Evolutionary conservation across 2,888 invertebrate species (phyloP).

Genomic region (Malacosoma neustria): DNA sequence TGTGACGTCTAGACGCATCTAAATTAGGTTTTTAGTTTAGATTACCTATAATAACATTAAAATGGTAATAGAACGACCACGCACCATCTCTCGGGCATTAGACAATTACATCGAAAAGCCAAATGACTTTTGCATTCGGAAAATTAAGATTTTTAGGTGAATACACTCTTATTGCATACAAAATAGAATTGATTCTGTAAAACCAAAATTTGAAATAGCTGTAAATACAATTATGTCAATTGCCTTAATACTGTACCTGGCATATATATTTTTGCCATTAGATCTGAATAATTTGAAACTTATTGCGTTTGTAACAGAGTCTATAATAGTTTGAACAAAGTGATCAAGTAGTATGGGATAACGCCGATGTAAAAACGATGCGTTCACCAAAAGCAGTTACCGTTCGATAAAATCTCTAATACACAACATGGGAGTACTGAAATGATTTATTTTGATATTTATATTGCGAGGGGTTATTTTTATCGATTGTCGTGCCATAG

Average conservation of each 20-base stretch:
- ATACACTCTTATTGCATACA: neutral
- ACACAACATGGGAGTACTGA: neutral
- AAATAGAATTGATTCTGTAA: neutral
- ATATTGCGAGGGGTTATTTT: neutral
- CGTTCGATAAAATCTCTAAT: slow-evolving; percentile 37
- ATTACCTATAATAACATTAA: slow-evolving; percentile 56
- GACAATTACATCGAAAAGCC: slow-evolving; percentile 41
- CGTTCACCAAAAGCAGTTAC: slow-evolving; percentile 39
- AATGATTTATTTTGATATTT: neutral
- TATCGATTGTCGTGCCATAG: neutral
- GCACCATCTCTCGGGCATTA: slow-evolving; percentile 45
- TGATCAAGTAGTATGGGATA: neutral
- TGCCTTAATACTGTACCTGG: neutral
- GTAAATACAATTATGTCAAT: slow-evolving; percentile 2
- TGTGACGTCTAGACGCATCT: slow-evolving; percentile 58
- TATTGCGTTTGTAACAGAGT: neutral
- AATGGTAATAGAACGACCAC: slow-evolving; percentile 55
- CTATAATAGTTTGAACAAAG: neutral
- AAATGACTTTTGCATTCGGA: slow-evolving; percentile 5
- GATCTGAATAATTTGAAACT: neutral
- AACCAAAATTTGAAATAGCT: neutral
- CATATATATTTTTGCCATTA: neutral
- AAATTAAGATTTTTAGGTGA: neutral
- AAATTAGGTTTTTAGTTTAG: slow-evolving; percentile 48
- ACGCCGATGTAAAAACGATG: slow-evolving; percentile 32